A percentile compares a stretch with the other conserved stretches of the same genome.
Conservation (phyloP, 2,797 vertebrate species). For the Gymnothorax reevesii region DNA sequence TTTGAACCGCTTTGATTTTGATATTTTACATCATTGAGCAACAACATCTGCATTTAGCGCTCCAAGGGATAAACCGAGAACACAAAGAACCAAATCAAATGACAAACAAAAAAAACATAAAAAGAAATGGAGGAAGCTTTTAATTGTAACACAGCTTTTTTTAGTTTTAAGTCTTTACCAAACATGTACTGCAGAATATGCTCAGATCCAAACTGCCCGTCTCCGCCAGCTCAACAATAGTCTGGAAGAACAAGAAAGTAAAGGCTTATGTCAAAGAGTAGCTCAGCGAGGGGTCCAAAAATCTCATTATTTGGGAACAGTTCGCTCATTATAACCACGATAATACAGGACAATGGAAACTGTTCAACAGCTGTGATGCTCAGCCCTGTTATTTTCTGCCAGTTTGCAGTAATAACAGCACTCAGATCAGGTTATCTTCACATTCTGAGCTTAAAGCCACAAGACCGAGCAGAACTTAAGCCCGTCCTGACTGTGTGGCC, state of each 20-base stretch:
- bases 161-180: slow-evolving; percentile 76
- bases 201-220: slow-evolving; percentile 96
- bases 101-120: not conserved
- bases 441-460: not conserved
- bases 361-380: not conserved
- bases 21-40: too few species aligned
- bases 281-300: too few species aligned
- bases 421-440: not conserved
- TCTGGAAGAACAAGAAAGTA: slow-evolving; percentile 67
- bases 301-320: not conserved
- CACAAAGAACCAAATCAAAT: not conserved
- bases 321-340: not conserved
- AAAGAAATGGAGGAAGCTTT: not conserved
- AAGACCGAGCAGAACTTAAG: not conserved
- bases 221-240: slow-evolving; percentile 97
- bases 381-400: slow-evolving; percentile 32
- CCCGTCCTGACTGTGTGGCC: not conserved
- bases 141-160: not conserved
- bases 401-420: slow-evolving; percentile 47
- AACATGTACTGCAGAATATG: slow-evolving; percentile 99
- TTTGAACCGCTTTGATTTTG: too few species aligned
- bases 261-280: not conserved
- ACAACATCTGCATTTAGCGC: too few species aligned
- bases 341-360: not conserved
- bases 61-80: not conserved